These are phyloP conservation scores for Cynopterus sphinx DNA, from an alignment of 2,797 vertebrate species.

Conservation along the genomic window DNA sequence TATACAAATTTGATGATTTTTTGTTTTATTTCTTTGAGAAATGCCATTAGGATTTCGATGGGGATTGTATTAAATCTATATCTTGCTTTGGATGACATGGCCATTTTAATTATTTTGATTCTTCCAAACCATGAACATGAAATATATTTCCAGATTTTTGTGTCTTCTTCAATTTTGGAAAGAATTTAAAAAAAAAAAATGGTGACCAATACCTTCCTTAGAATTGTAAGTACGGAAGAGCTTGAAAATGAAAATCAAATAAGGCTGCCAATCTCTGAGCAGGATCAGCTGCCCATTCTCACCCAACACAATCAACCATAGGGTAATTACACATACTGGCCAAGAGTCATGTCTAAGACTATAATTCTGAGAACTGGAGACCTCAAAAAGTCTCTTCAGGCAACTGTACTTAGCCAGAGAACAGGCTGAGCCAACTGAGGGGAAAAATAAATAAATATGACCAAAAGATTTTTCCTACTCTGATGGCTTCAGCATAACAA, in stretches of 20 bases:
- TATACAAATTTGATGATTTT: too few species aligned
- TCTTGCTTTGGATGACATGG: too few species aligned
- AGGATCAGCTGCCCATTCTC: neutral
- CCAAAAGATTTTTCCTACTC: neutral
- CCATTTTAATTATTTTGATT: too few species aligned
- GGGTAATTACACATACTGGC: neutral
- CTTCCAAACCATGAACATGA: too few species aligned
- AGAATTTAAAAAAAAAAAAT: neutral
- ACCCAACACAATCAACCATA: slow-evolving; percentile 42
- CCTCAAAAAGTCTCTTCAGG: neutral
- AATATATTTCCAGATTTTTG: too few species aligned
- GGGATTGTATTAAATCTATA: too few species aligned
- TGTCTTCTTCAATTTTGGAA: neutral
- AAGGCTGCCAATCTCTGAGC: neutral
- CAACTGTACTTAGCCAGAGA: neutral
- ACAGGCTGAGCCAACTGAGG: neutral
- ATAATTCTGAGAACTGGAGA: neutral
- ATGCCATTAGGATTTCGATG: too few species aligned
- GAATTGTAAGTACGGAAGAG: neutral
- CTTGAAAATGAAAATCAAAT: slow-evolving; percentile 45
- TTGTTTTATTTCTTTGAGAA: too few species aligned
- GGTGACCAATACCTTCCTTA: neutral
- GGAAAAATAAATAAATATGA: neutral
- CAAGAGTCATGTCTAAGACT: neutral
- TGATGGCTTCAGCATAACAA: neutral